These are phyloP conservation scores for Tiaroga cobitis DNA, from an alignment of 2,797 vertebrate genomes.

Conservation along the genomic window DNA sequence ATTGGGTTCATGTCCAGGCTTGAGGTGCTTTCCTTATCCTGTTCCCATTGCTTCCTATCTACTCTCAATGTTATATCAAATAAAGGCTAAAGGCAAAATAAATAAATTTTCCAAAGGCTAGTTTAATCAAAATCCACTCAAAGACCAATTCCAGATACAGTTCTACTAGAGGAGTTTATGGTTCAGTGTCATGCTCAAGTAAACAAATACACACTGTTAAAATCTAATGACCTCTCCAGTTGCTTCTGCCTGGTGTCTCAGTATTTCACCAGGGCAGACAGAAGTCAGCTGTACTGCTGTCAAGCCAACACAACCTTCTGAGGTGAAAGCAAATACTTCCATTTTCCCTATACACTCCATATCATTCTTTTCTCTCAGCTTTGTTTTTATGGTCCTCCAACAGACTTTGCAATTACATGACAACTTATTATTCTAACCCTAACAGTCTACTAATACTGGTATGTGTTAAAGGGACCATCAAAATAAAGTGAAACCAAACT, in stretches of 20 bases:
- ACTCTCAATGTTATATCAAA: background rate
- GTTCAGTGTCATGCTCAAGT: background rate
- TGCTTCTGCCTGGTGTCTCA: background rate
- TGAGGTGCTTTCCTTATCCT: background rate
- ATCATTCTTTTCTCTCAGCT: conserved; percentile 3
- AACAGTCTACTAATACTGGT: no score
- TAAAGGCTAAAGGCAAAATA: background rate
- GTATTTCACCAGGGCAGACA: background rate
- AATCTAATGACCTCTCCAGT: background rate
- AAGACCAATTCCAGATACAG: background rate
- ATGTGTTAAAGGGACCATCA: no score
- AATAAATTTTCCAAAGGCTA: background rate
- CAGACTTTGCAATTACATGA: no score
- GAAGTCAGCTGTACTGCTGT: background rate
- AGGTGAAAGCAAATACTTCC: conserved; percentile 14
- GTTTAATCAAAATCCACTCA: background rate
- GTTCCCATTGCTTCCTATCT: background rate
- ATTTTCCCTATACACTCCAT: background rate
- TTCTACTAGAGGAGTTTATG: background rate
- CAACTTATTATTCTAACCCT: no score
- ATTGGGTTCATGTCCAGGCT: background rate
- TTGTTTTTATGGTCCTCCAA: no score
- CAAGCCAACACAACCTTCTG: conserved; percentile 27
- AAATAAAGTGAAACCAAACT: no score
- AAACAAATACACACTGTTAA: background rate